Evolutionary conservation across 2,888 invertebrate species (phyloP).

Genomic region (Mystacides longicornis): DNA sequence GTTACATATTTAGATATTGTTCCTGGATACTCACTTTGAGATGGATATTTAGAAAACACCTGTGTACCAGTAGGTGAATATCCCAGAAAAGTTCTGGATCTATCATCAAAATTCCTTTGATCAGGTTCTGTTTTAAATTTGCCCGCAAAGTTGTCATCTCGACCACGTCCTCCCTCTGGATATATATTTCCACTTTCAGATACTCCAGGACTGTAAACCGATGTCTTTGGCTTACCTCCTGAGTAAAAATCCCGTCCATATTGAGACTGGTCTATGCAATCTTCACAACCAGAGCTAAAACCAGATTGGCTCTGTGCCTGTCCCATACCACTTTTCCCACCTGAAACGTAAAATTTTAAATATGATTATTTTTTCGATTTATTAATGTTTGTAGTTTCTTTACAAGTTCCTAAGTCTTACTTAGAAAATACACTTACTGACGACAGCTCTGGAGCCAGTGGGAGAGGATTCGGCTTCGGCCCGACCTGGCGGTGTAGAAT

Average conservation of each 20-base stretch:
- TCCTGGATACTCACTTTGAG: too few species aligned
- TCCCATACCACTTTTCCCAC: constrained; percentile 77
- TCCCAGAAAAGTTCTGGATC: not conserved
- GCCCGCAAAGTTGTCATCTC: not conserved
- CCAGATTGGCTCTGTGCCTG: constrained; percentile 82
- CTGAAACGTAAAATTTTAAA: constrained; percentile 40
- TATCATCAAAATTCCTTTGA: too few species aligned
- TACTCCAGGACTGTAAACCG: not conserved
- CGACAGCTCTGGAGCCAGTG: constrained; percentile 61
- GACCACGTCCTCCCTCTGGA: not conserved
- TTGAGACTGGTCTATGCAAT: constrained; percentile 38
- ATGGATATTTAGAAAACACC: too few species aligned
- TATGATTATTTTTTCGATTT: not conserved
- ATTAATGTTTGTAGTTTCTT: not conserved
- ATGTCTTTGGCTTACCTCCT: not conserved
- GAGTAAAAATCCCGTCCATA: not conserved
- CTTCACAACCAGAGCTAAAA: constrained; percentile 60
- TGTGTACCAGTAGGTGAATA: not conserved
- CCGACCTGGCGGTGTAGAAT: constrained; percentile 55
- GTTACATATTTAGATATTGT: too few species aligned
- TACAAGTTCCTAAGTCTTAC: too few species aligned
- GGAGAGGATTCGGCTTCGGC: constrained; percentile 76
- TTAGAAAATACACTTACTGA: too few species aligned
- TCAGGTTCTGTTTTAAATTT: too few species aligned
- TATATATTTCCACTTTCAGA: not conserved